Evolutionary conservation across 1,140 invertebrate genomes (phyloP).

Genomic region (Drosophila nebulosa): DNA sequence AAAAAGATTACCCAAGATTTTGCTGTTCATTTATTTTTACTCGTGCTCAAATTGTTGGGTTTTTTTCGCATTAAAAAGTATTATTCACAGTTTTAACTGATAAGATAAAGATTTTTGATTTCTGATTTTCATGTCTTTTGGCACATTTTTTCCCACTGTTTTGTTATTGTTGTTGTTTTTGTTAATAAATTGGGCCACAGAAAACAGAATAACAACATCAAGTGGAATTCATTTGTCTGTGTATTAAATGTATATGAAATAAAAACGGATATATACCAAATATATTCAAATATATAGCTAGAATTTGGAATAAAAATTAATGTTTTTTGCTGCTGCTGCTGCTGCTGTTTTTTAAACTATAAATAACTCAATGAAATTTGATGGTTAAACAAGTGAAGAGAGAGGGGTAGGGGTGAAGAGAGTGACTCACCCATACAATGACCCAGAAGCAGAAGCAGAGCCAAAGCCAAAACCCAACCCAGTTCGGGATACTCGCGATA

Average conservation of each 20-base stretch:
- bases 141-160: background rate
- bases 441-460: constrained; percentile 6
- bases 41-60: too few relatives aligned
- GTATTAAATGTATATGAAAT: constrained; percentile 50
- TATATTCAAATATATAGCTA: constrained; percentile 18
- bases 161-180: background rate
- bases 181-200: background rate
- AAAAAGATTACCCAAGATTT: background rate
- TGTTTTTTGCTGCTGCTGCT: constrained; percentile 22
- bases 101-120: background rate
- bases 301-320: constrained; percentile 38
- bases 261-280: constrained; percentile 40
- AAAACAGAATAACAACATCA: constrained; percentile 26
- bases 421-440: constrained; percentile 46
- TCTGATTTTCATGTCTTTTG: too few relatives aligned
- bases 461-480: background rate
- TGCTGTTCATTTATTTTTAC: background rate
- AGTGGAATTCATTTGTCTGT: constrained; percentile 43
- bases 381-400: background rate
- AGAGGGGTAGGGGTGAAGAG: background rate
- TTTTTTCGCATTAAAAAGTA: background rate
- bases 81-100: background rate
- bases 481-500: constrained; percentile 52
- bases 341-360: constrained; percentile 48
- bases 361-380: constrained; percentile 56